Conservation (phyloP, 2,797 vertebrate genomes). For the Danio albolineatus region DNA sequence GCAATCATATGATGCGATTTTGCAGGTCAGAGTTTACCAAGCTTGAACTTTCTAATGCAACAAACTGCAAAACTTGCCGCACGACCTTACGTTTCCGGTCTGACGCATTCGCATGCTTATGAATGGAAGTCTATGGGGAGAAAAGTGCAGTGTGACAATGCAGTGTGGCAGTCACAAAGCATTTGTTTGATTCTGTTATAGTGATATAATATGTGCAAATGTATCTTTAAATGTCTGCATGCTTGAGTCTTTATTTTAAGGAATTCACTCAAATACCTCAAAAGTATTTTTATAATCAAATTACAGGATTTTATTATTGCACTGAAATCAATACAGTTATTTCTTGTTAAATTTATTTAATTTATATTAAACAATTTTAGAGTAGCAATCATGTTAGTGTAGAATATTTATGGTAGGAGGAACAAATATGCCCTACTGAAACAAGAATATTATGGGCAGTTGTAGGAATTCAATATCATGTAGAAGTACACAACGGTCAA, state of each 20-base stretch:
- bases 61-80: too few species aligned
- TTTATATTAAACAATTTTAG: background rate
- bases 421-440: background rate
- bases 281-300: background rate
- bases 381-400: background rate
- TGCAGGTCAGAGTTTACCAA: too few species aligned
- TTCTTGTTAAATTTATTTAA: too few species aligned
- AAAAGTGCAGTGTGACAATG: too few species aligned
- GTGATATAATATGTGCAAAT: background rate
- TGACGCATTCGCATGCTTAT: too few species aligned
- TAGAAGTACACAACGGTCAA: background rate
- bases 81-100: too few species aligned
- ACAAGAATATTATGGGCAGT: background rate
- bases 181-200: background rate
- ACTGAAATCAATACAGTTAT: too few species aligned
- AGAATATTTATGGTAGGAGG: background rate
- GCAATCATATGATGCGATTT: too few species aligned
- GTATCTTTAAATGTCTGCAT: background rate
- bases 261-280: background rate
- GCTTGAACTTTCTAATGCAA: too few species aligned
- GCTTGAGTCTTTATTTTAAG: background rate
- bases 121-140: too few species aligned
- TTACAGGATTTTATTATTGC: background rate
- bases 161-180: background rate
- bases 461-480: background rate